Evolutionary conservation across 2,888 invertebrate genomes (phyloP), one percentile per base, ranked within the genome.

Genomic region (Tetragnatha montana): DNA sequence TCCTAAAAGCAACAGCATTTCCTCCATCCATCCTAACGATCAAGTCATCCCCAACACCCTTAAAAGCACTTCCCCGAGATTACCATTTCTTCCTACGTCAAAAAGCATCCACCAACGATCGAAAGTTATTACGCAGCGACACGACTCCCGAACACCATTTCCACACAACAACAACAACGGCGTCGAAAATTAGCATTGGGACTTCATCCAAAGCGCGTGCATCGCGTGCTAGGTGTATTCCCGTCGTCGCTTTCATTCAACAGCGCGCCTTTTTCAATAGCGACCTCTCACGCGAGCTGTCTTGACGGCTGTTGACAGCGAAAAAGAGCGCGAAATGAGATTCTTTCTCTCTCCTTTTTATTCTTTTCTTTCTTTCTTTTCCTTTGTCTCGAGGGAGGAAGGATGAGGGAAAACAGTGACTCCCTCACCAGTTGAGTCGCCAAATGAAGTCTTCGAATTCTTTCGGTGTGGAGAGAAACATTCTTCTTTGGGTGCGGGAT

Each of bases 261-360:
- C 73, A n/a, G 73, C n/a, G 47, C n/a, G 81, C 81, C 49, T 60
- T 60, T 84, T 84, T 84, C 84, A 70, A 84, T 76, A 49, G 70
- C 84, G 74, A 74, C 75, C 84, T 76, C 84, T 21, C 17, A n/a
- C 70, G 71, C 71, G 71, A 73, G 17, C 35, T 17, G 51, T 21
- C 75, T 47, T 76, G 84, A 76, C 84, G 76, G 79, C 68, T 47
- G 68, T 7, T 22, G 78, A 21, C 19, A 49, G 35, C 50, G 70
- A 84, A 84, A 84, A 84, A 50, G 70, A 68, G 10, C 49, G 21
- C 75, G 83, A 84, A 87, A 87, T 87, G 86, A 81, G 86, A 81
- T 80, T 81, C 86, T 81, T 87, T 80, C 21, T 74, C 73, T 68
- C 80, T 85, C 70, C 75, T 6, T 68, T 21, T 84, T n/a, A n/a